Conservation (phyloP, 2,797 vertebrate species). For the Neopelma chrysocephalum region DNA sequence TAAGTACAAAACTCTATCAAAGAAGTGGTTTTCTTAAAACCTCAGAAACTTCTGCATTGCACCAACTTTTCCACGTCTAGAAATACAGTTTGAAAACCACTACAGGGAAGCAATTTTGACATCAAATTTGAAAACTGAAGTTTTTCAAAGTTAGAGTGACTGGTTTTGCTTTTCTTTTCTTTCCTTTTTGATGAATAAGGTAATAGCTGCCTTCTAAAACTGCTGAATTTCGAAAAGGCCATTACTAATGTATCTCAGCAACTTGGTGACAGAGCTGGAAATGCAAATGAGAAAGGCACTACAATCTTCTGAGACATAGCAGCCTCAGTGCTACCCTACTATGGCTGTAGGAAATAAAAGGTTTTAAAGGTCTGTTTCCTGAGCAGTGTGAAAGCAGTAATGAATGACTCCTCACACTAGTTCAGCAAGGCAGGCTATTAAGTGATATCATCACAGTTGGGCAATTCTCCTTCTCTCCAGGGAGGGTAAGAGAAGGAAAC, state of each 20-base stretch:
- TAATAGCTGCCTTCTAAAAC: not conserved
- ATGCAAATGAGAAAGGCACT: not conserved
- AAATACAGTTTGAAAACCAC: slow-evolving; percentile 2
- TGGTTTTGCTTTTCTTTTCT: not conserved
- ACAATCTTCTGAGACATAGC: not conserved
- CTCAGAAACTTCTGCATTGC: not conserved
- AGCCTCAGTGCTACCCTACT: not conserved
- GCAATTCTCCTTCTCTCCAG: not conserved
- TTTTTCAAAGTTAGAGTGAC: not conserved
- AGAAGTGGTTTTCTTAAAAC: not conserved
- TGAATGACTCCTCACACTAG: not conserved
- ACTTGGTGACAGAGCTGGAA: not conserved
- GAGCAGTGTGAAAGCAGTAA: not conserved
- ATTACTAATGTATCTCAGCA: not conserved
- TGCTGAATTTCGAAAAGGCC: not conserved
- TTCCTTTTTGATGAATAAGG: not conserved
- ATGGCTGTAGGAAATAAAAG: not conserved
- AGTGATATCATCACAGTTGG: not conserved
- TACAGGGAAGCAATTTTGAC: not conserved
- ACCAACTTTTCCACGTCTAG: not conserved
- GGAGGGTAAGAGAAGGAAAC: not conserved
- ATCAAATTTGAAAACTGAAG: not conserved
- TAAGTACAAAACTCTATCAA: not conserved
- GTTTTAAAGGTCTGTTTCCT: not conserved
- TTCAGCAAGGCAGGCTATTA: not conserved